Conservation (phyloP, 1,140 invertebrate genomes). For the Neodiprion virginianus region DNA sequence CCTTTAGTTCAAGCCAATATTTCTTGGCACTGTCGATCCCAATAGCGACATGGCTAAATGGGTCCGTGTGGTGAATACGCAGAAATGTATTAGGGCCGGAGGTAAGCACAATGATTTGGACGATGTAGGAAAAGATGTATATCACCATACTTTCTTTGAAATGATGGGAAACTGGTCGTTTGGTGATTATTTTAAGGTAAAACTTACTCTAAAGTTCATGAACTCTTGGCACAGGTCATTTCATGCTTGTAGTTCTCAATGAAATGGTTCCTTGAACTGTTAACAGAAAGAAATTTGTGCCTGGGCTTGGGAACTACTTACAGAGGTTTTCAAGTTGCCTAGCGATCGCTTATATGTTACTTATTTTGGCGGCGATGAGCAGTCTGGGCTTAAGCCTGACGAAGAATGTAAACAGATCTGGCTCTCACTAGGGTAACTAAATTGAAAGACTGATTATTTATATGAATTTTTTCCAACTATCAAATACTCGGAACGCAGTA, state of each 20-base stretch:
- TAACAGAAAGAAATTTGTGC: slow-evolving; percentile 88
- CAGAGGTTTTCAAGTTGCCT: slow-evolving; percentile 79
- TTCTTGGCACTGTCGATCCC: slow-evolving; percentile 94
- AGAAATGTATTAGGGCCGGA: slow-evolving; percentile 98
- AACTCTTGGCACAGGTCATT: slow-evolving; percentile 15
- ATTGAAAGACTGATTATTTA: slow-evolving; percentile 14
- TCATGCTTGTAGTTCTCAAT: slow-evolving; percentile 17
- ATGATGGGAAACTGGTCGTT: slow-evolving; percentile 99
- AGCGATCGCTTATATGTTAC: slow-evolving; percentile 94
- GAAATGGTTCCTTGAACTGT: slow-evolving; percentile 12
- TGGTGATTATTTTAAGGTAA: slow-evolving; percentile 97
- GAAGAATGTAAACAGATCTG: slow-evolving; percentile 89
- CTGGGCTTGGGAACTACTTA: slow-evolving; percentile 98
- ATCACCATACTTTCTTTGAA: slow-evolving; percentile 99
- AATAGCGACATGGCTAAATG: slow-evolving; percentile 94
- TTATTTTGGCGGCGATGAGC: slow-evolving; percentile 94
- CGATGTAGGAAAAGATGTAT: slow-evolving; percentile 99
- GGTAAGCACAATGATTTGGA: slow-evolving; percentile 99
- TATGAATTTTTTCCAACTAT: slow-evolving; percentile 8
- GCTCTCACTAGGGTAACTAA: slow-evolving; percentile 73
- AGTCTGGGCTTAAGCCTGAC: slow-evolving; percentile 87
- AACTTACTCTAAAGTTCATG: slow-evolving; percentile 17
- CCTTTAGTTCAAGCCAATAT: slow-evolving; percentile 94
- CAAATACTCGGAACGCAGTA: slow-evolving; percentile 11
- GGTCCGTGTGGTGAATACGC: slow-evolving; percentile 87